Percentiles rank a stretch among this genome's conserved stretches.
Evolutionary conservation across 2,113 vertebrate species (phyloP).

Genomic region (Nannospalax galili): DNA sequence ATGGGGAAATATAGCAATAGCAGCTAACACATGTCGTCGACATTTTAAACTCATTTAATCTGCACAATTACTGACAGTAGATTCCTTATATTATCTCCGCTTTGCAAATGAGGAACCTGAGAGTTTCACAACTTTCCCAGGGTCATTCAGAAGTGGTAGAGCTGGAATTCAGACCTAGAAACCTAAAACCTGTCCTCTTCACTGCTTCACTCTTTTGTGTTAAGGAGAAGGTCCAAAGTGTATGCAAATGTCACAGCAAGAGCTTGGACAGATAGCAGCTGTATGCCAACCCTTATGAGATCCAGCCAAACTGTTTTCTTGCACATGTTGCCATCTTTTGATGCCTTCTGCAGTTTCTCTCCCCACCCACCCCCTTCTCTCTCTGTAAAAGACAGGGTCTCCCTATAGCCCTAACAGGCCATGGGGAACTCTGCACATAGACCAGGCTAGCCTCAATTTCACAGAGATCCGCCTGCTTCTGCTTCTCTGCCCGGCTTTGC

Average conservation of each 20-base stretch:
- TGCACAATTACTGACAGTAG: background rate
- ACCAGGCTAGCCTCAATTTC: no score
- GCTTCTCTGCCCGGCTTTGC: no score
- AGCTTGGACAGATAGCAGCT: background rate
- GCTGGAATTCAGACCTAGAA: background rate
- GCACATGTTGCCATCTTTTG: background rate
- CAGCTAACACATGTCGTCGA: background rate
- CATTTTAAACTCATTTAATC: constrained; percentile 12
- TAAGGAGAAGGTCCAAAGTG: background rate
- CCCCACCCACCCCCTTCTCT: no score
- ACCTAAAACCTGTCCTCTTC: background rate
- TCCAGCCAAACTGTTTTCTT: background rate
- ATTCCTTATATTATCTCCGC: background rate
- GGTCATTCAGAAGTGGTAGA: background rate
- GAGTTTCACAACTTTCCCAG: background rate
- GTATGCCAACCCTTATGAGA: background rate
- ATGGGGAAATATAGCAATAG: background rate
- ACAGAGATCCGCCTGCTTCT: no score
- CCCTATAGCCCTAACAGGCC: no score
- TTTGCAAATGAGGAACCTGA: background rate
- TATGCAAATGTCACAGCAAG: background rate
- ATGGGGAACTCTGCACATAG: no score
- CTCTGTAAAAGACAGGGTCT: no score
- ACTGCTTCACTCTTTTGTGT: background rate
- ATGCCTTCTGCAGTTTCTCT: background rate